Conservation (phyloP, 2,113 vertebrate species). For the Alligator mississippiensis region DNA sequence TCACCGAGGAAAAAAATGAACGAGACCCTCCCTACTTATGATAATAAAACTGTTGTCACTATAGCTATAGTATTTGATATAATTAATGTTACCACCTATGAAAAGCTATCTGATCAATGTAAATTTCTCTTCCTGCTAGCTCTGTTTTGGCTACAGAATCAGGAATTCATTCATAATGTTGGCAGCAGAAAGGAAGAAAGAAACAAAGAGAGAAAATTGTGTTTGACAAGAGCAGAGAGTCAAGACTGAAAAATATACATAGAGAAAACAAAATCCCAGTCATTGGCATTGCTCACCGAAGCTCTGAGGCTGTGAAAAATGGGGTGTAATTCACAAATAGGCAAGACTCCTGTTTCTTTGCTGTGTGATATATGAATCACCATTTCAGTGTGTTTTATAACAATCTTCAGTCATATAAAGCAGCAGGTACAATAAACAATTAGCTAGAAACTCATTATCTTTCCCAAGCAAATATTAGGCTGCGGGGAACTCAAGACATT, state of each 20-base stretch:
- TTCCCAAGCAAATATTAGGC: neutral
- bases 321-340: constrained; percentile 66
- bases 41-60: constrained; percentile 57
- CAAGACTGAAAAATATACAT: constrained; percentile 71
- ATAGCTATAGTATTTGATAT: constrained; percentile 57
- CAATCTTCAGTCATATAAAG: constrained; percentile 47
- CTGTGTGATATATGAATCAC: constrained; percentile 67
- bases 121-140: constrained; percentile 64
- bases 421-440: constrained; percentile 56
- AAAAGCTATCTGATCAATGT: constrained; percentile 63
- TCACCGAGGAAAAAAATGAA: constrained; percentile 57
- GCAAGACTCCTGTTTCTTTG: constrained; percentile 59
- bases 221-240: constrained; percentile 70
- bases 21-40: constrained; percentile 32
- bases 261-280: constrained; percentile 72
- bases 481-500: neutral
- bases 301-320: constrained; percentile 74
- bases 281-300: constrained; percentile 63
- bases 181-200: constrained; percentile 43
- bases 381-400: constrained; percentile 55
- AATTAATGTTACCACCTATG: constrained; percentile 47
- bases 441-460: constrained; percentile 18
- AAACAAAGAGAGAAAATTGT: constrained; percentile 45
- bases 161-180: constrained; percentile 62
- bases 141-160: constrained; percentile 50